Base-by-base conservation (phyloP, 2,888 invertebrate species). In the Tenthredo livida region DNA sequence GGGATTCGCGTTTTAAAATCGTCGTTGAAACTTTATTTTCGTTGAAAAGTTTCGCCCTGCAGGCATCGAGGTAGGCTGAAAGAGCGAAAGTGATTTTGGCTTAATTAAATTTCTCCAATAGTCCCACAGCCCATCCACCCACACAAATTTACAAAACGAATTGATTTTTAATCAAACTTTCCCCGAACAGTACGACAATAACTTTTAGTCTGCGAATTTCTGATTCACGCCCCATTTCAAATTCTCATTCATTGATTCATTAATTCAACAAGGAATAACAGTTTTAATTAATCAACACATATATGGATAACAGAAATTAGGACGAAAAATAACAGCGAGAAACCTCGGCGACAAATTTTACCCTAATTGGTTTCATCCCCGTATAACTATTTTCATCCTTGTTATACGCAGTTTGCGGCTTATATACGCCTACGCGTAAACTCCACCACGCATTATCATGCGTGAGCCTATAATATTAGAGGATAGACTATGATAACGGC, bases 311-410 rank as follows among this genome's bases (percentile, higher is more conserved):
- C 12, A 7, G 73, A 37, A 37, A 73, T 73, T 12, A 7, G 0
- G 10, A n/a, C 21, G 17, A 43, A 2, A 73, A 67, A 70, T n/a
- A 70, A 37, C 37, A 15, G 9, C 15, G 6, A 29, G 6, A 25
- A 47, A 47, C 25, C n/a, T 47, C 15, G 1, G 25, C 15, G 47
- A 75, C 75, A 47, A 75, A 47, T 75, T 70, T 47, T 25, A 75
- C 25, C 75, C 75, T 75, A 40, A 75, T 75, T 75, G 75, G 25
- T 75, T 75, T 75, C 75, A 75, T 75, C 25, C 75, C 75, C 6
- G 12, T 25, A n/a, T 25, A n/a, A n/a, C 21, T 29, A 47, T 47
- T 21, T 21, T 4, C 40, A 10, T 10, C 43, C 72, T 33, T 43
- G 72, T 72, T 72, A 72, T 15, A 10, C 47, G 25, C 21, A 75